Evolutionary conservation across 2,888 invertebrate species (phyloP).

Genomic region (Hyles lineata): DNA sequence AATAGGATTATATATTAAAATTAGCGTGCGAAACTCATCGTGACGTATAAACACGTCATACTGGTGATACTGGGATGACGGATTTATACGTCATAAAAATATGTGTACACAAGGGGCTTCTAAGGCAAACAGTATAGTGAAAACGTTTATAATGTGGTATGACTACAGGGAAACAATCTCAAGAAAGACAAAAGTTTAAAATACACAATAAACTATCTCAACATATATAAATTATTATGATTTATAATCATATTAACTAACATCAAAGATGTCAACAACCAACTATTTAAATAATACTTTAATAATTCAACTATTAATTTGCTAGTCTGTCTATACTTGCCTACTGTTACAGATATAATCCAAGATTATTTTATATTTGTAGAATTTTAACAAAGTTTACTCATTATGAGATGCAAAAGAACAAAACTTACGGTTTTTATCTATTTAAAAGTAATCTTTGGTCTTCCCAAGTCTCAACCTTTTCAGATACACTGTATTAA

Average conservation of each 20-base stretch:
- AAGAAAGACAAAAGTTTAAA: too few species aligned
- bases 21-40: not conserved
- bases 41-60: conserved; percentile 10
- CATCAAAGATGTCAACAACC: not conserved
- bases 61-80: not conserved
- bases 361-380: too few species aligned
- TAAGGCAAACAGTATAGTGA: not conserved
- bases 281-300: not conserved
- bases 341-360: not conserved
- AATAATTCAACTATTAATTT: not conserved
- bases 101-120: not conserved
- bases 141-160: not conserved
- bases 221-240: not conserved
- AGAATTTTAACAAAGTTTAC: too few species aligned
- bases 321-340: not conserved
- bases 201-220: not conserved
- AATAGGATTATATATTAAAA: not conserved
- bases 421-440: too few species aligned
- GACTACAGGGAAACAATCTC: not conserved
- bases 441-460: not conserved
- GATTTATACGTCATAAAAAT: conserved; percentile 4
- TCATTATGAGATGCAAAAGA: too few species aligned
- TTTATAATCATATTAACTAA: not conserved
- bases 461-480: not conserved
- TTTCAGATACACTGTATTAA: not conserved